Evolutionary conservation across 1,140 invertebrate species (phyloP), one percentile per base, ranked within the genome.

Genomic region (Drosophila yakuba): DNA sequence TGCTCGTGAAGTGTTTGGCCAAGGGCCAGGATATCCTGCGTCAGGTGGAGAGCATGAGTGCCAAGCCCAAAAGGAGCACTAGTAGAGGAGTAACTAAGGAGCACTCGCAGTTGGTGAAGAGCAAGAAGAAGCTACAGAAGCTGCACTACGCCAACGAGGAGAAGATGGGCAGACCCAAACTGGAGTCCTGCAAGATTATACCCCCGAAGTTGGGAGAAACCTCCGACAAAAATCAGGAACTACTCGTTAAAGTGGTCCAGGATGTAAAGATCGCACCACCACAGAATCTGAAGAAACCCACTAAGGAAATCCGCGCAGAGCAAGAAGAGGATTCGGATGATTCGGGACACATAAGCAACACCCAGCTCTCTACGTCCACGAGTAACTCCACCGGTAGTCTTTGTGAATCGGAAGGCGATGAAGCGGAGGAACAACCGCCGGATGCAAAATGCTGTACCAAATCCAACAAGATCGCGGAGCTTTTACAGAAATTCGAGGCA

Each of bases 341-440:
- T 91, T 96, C 95, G 25, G 96, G 96, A 47, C 95, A 96, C 92
- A 96, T 96, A 58, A 96, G 95, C 44, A 96, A 96, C 77, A 57
- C 81, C 4, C 78, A 74, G 28, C 28, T 81, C 6, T 78, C 84
- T 60, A 84, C 72, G 10, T 81, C 79, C 54, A 90, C 72, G 6
- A 81, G 66, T 57, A 84, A 77, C 48, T 82, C 89, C 14, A 85
- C 68, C 3, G 83, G 83, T 0, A 91, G 90, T 23, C 61, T 90
- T 1, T 84, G 85, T 20, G 90, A 90, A 39, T 90, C 88, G 1
- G 88, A 90, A 45, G 75, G 64, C 17, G 67, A 69, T n/a, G 66
- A 77, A 2, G 43, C 43, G 0, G 74, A 67, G 5, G 71, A 73
- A 6, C 67, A 45, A 28, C 5, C 35, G 6, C 14, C 59, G 11